Base-by-base conservation (phyloP, 2,888 invertebrate species). In the Dynastes grantii region DNA sequence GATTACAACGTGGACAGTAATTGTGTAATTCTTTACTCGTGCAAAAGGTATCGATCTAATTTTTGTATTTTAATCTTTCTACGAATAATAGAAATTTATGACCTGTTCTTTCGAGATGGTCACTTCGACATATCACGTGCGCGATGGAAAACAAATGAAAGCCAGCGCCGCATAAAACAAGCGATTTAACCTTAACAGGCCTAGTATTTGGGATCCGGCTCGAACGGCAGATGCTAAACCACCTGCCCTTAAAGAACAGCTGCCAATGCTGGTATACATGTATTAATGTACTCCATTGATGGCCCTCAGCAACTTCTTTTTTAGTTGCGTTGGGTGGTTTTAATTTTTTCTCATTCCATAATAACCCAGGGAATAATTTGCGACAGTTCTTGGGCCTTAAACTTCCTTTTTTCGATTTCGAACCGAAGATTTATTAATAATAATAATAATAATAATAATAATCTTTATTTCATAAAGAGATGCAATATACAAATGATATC, bases 241-340 rank as follows among this genome's bases (percentile, higher is more conserved):
- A 85, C 85, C 85, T 85, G 85, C 84, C 83, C 79, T 75, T 78
- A 82, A 83, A 68, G 81, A 85, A 85, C 85, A 85, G 85, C 85
- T 85, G 85, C 84, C 82, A 79, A 80, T 79, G 81, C 78, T 81
- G 79, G 82, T 82, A 80, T 16, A 58, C 58, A 73, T 37, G 40
- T 22, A 73, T 49, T 49, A 68, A 68, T 61, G 58, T 73, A 58
- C 8, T 68, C 27, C 32, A 68, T 51, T 9, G 16, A 53, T 53
- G 73, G 82, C 84, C 83, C 84, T 81, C 84, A 82, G 82, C 82
- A 70, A 76, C 80, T 76, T 81, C 78, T 79, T 80, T 82, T 82
- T 82, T 77, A 40, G 27, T 4, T 37, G 40, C 22, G 51, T 71
- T 16, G 49, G 22, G 22, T 58, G 55, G 68, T 58, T 77, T 70